Evolutionary conservation across 2,888 invertebrate genomes (phyloP), one percentile per base, ranked within the genome.

Genomic region (Epinotia brunnichana): DNA sequence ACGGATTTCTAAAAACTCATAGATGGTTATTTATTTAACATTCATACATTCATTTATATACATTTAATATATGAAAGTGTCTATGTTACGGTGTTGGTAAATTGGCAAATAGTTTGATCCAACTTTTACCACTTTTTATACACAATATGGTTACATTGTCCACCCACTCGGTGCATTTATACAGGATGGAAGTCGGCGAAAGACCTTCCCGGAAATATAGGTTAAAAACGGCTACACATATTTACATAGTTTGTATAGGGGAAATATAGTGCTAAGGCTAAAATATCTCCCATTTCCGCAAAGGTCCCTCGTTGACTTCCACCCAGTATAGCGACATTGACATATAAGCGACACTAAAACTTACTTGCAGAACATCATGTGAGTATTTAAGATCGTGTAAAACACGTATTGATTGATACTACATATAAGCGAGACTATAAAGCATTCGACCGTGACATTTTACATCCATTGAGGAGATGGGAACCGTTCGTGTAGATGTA

Each of bases 401-500:
- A 53, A 63, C 63, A 63, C 24, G 24, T 51, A 57, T 10, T 53
- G 48, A 57, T 10, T 53, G 48, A 69, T 29, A 15, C 56, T 39
- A 35, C 21, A 60, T 4, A 10, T 21, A 54, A 69, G 19, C 62
- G 15, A 73, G 19, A 21, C 62, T 29, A 39, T 53, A 53, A 75
- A 73, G 76, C 80, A 77, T 79, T 77, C 80, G 81, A 80, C 81
- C 83, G 79, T 84, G 83, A 82, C 84, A 83, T 85, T 83, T 83
- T 81, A 78, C 79, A 77, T 79, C 77, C 78, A 78, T 69, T 75
- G 57, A 79, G 79, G 81, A 61, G 64, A 63, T 67, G 70, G 70
- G 63, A 74, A 48, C 60, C 54, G 41, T 24, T 39, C 21, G 41
- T 41, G 54, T n/a, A n/a, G n/a, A n/a, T 66, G 41, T 54, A n/a